phyloP scores from a whole-genome alignment of 2,797 vertebrate genomes.

The Danio albolineatus region DNA sequence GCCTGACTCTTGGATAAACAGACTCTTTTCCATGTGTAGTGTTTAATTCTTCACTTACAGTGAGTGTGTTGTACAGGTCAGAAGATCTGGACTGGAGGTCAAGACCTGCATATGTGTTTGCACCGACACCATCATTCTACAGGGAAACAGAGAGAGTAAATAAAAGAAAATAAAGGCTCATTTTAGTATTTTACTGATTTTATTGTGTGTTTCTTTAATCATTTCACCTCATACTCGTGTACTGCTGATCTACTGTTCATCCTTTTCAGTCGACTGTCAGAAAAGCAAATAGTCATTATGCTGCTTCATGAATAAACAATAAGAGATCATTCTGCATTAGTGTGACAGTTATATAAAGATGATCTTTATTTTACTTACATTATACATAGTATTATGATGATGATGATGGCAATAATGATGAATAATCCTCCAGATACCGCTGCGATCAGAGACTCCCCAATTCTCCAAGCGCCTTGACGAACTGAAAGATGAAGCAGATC shows the following conservation, averaged over 20 bases:
- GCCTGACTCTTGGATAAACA: background rate
- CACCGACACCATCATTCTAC: conserved; percentile 1
- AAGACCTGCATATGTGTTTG: background rate
- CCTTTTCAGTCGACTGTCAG: background rate
- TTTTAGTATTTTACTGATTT: background rate
- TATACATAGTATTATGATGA: too few relatives aligned
- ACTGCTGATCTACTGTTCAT: background rate
- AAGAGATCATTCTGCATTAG: too few relatives aligned
- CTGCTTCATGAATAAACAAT: too few relatives aligned
- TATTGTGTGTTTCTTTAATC: background rate
- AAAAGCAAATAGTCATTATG: background rate
- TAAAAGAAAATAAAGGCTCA: too few relatives aligned
- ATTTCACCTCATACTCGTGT: background rate
- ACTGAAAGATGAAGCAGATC: too few relatives aligned
- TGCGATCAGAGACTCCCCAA: too few relatives aligned
- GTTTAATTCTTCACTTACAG: conserved; percentile 5
- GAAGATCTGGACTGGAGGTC: background rate
- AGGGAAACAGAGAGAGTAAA: background rate
- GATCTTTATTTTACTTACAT: too few relatives aligned
- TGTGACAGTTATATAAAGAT: too few relatives aligned
- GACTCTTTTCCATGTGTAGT: background rate
- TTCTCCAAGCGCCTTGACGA: too few relatives aligned
- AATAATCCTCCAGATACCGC: too few relatives aligned
- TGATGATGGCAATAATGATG: too few relatives aligned
- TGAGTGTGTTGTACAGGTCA: conserved; percentile 4